Evolutionary conservation across 2,797 vertebrate genomes (phyloP).

Genomic region (Melanotaenia trifasciata): DNA sequence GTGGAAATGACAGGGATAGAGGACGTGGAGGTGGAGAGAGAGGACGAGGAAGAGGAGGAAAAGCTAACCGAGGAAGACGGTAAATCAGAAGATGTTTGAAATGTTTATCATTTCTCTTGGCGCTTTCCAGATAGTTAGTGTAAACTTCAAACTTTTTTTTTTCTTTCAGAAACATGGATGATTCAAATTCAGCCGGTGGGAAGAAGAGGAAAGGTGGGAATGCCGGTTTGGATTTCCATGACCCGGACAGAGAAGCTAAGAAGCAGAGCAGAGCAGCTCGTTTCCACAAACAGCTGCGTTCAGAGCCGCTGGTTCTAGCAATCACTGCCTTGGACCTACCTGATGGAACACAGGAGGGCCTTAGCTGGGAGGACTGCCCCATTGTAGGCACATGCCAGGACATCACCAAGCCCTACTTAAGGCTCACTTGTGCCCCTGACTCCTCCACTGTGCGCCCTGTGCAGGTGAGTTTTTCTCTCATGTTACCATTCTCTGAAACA

Average conservation of each 20-base stretch:
- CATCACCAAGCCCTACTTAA: conserved; percentile 91
- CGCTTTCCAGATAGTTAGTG: neutral
- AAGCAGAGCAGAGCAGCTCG: conserved; percentile 91
- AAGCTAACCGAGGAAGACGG: conserved; percentile 88
- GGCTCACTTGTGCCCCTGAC: conserved; percentile 93
- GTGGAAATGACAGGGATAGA: conserved; percentile 81
- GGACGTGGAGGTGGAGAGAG: conserved; percentile 86
- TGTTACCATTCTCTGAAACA: neutral
- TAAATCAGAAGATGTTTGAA: conserved; percentile 52
- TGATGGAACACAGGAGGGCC: conserved; percentile 81
- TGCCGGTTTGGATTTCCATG: conserved; percentile 88
- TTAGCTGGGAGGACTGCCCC: conserved; percentile 94
- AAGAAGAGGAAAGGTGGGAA: conserved; percentile 87
- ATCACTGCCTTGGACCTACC: conserved; percentile 83
- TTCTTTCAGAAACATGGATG: conserved; percentile 80
- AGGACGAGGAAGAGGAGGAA: conserved; percentile 89
- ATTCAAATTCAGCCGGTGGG: conserved; percentile 63
- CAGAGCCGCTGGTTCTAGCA: conserved; percentile 90
- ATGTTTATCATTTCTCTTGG: no score
- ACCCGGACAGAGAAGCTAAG: conserved; percentile 93
- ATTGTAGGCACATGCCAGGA: conserved; percentile 93
- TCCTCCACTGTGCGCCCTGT: conserved; percentile 91
- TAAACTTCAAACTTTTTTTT: neutral
- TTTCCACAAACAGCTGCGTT: conserved; percentile 91
- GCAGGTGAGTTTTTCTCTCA: conserved; percentile 62